Percentiles rank a stretch among this genome's conserved stretches.
Evolutionary conservation across 1,140 invertebrate genomes (phyloP).

Genomic region (Dendrolimus punctatus): DNA sequence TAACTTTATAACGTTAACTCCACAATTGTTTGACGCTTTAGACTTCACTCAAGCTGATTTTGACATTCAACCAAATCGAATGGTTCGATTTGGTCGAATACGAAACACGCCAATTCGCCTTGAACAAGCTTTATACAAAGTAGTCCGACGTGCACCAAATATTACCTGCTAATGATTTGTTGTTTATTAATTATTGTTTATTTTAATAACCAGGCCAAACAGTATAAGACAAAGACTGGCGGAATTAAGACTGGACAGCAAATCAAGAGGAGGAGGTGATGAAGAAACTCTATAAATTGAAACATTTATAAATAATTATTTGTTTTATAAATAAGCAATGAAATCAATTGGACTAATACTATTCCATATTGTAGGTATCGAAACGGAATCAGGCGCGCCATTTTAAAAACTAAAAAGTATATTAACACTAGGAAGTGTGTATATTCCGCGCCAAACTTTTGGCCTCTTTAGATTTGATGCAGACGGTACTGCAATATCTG

Average conservation of each 20-base stretch:
- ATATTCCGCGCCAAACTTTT: no score
- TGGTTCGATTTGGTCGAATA: no score
- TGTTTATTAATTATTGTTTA: no score
- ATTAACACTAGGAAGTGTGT: no score
- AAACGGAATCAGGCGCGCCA: constrained; percentile 29
- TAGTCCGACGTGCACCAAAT: no score
- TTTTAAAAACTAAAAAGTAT: constrained; percentile 19
- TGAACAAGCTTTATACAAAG: no score
- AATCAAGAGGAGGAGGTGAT: constrained; percentile 51
- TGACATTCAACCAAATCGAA: no score
- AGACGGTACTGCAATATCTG: no score
- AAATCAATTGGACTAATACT: background rate
- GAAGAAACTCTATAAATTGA: constrained; percentile 36
- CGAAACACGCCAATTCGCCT: no score
- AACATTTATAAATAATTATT: background rate
- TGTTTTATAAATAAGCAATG: constrained; percentile 13
- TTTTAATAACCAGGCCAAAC: constrained; percentile 36
- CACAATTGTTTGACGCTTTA: background rate
- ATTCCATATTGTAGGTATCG: constrained; percentile 15
- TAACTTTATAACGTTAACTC: constrained; percentile 6
- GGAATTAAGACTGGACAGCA: constrained; percentile 56
- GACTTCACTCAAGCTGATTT: no score
- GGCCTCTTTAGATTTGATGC: no score
- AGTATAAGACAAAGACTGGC: constrained; percentile 58
- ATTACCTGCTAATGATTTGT: no score